A percentile compares a stretch with the other conserved stretches of the same genome.
Evolutionary conservation across 2,113 vertebrate species (phyloP).

Genomic region (Axis porcinus): DNA sequence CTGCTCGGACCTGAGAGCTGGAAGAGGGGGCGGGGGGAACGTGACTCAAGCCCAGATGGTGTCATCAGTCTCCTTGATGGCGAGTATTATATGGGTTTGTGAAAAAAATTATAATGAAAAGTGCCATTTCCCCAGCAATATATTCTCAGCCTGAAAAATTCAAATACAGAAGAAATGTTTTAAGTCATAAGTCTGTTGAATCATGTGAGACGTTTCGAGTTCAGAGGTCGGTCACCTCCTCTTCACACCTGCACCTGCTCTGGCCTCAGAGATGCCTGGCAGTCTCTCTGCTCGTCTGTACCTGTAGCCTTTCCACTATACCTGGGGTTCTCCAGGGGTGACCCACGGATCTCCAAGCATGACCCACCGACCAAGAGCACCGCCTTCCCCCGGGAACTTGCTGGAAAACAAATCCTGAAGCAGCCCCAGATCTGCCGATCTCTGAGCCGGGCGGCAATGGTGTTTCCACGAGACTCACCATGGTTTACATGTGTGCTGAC

Average conservation of each 20-base stretch:
- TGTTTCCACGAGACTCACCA: background rate
- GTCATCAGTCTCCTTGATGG: background rate
- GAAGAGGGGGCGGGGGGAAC: background rate
- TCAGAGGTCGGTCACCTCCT: background rate
- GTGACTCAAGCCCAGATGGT: background rate
- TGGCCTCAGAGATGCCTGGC: background rate
- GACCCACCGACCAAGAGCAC: accelerated
- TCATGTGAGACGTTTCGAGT: background rate
- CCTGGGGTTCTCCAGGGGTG: accelerated
- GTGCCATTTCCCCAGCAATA: background rate
- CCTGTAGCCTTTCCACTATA: accelerated
- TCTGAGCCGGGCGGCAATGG: accelerated
- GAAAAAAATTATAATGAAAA: background rate
- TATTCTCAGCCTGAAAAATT: background rate
- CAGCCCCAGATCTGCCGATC: background rate
- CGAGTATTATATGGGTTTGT: background rate
- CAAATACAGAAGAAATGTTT: background rate
- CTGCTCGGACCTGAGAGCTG: background rate
- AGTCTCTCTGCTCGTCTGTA: accelerated
- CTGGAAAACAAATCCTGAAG: background rate
- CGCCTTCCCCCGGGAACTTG: accelerated
- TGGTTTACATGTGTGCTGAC: no score
- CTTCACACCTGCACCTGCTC: accelerated
- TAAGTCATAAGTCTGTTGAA: background rate
- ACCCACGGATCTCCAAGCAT: background rate